These are phyloP conservation scores for Trichonephila clavata DNA, from an alignment of 1,140 invertebrate species.

Conservation along the genomic window DNA sequence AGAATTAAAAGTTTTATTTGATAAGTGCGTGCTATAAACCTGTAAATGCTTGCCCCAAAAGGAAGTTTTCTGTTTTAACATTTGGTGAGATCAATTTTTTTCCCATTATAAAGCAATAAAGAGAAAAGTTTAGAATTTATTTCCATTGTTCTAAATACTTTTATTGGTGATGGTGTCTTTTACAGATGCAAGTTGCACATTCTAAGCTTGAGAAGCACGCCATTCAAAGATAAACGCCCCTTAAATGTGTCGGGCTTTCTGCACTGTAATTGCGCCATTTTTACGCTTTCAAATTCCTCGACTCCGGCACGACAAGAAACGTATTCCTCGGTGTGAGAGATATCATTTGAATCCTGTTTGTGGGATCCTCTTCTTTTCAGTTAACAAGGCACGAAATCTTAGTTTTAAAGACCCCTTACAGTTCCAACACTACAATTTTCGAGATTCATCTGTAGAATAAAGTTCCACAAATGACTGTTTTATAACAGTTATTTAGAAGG, in stretches of 20 bases:
- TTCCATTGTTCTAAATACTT: too few species aligned
- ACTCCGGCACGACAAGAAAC: conserved; percentile 39
- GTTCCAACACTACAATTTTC: conserved; percentile 14
- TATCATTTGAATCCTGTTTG: conserved; percentile 49
- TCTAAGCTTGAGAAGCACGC: neutral
- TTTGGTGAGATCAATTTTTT: too few species aligned
- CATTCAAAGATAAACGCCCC: neutral
- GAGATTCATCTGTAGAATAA: neutral
- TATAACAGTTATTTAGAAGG: conserved; percentile 60
- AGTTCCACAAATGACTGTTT: conserved; percentile 31
- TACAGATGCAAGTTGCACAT: neutral
- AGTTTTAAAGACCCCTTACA: conserved; percentile 14
- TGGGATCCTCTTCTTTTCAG: neutral
- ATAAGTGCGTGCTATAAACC: too few species aligned
- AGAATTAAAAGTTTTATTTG: too few species aligned
- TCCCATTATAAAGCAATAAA: too few species aligned
- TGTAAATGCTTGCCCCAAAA: too few species aligned
- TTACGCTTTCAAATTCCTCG: neutral
- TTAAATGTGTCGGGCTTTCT: conserved; percentile 11
- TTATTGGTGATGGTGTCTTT: neutral
- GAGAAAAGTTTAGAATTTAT: too few species aligned
- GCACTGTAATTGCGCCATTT: neutral
- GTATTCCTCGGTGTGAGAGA: neutral
- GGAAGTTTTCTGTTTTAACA: too few species aligned
- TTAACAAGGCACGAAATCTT: conserved; percentile 65